Evolutionary conservation across 1,140 invertebrate species (phyloP).

Genomic region (Notospermus geniculatus): DNA sequence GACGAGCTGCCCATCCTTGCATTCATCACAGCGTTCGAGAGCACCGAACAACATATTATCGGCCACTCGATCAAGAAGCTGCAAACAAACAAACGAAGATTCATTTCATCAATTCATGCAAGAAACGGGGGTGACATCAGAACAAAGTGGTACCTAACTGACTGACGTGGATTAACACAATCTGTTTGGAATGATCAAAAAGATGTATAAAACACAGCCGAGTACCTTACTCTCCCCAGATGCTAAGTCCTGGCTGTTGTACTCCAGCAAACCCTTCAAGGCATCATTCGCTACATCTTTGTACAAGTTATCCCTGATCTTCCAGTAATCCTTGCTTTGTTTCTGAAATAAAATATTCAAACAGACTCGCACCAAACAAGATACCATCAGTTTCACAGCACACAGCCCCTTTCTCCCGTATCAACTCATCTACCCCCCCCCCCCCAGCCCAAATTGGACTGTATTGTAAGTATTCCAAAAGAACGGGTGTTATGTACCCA

Average conservation of each 20-base stretch:
- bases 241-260: slow-evolving; percentile 71
- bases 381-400: no score
- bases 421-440: no score
- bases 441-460: no score
- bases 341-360: slow-evolving; percentile 55
- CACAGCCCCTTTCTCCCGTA: no score
- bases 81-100: no score
- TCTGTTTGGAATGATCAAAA: no score
- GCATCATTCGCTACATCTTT: slow-evolving; percentile 46
- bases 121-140: no score
- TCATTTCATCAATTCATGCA: no score
- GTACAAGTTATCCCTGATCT: slow-evolving; percentile 64
- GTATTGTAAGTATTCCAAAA: no score
- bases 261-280: slow-evolving; percentile 67
- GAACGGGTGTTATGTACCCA: no score
- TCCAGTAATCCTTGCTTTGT: slow-evolving; percentile 79
- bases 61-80: slow-evolving; percentile 75
- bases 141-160: no score
- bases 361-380: not conserved
- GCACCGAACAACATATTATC: slow-evolving; percentile 85
- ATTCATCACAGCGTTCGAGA: slow-evolving; percentile 74
- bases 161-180: no score
- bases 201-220: not conserved
- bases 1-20: slow-evolving; percentile 70
- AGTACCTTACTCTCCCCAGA: slow-evolving; percentile 64